A percentile compares a stretch with the other conserved stretches of the same genome.
These are phyloP conservation scores for Mesocentrotus franciscanus DNA, from an alignment of 53 echinoderm and acorn worm genomes.

Conservation along the genomic window DNA sequence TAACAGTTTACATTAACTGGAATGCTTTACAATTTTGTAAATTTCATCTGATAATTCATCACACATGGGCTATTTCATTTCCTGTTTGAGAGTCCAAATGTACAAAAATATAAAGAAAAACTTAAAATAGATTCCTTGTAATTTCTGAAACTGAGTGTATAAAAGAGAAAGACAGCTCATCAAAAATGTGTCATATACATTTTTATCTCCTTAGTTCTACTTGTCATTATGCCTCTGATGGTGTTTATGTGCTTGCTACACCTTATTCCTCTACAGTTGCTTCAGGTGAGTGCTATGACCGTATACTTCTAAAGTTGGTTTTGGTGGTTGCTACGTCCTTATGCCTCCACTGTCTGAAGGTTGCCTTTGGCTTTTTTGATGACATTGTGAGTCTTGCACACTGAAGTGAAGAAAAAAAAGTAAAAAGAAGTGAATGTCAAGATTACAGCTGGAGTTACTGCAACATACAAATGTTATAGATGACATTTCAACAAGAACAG, in stretches of 20 bases:
- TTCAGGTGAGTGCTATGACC: background rate
- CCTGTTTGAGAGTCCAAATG: background rate
- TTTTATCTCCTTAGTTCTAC: background rate
- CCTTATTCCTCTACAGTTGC: background rate
- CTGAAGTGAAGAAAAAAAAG: constrained; percentile 5
- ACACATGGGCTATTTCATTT: background rate
- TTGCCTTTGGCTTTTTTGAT: constrained; percentile 58
- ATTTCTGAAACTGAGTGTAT: background rate
- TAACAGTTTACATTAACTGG: background rate
- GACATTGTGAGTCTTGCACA: constrained; percentile 63
- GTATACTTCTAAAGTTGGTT: background rate
- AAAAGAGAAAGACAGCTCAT: constrained; percentile 19
- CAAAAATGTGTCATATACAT: background rate
- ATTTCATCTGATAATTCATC: background rate
- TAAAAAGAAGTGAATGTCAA: background rate
- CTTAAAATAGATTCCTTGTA: background rate
- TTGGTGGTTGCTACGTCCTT: background rate
- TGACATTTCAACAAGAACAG: too few relatives aligned
- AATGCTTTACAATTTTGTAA: background rate
- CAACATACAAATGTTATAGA: background rate
- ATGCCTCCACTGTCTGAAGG: constrained; percentile 42
- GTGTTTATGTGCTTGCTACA: background rate
- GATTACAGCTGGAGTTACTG: background rate
- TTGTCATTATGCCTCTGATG: background rate
- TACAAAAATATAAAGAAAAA: constrained; percentile 30